Base-by-base conservation (phyloP, 2,113 vertebrate genomes). In the Vidua chalybeata region DNA sequence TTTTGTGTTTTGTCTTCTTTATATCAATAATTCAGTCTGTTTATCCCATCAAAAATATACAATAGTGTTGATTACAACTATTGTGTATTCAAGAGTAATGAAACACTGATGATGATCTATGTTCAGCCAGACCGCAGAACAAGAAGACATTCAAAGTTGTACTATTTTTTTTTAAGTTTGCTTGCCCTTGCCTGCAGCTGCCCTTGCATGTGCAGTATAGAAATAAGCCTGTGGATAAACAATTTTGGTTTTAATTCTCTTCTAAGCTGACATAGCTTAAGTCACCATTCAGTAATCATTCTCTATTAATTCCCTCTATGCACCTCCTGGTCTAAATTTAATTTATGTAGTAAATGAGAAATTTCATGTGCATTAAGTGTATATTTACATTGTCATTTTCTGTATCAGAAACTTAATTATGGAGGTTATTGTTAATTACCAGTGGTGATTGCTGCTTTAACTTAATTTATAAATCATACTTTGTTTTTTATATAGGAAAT, bases 371-470 rank as follows among this genome's bases (percentile, higher is more conserved):
- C 96, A 96, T 98, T 97, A 95, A 97, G 72, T 97, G 96, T 98
- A 96, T 97, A 96, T 97, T 98, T 97, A 97, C 96, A 92, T 98
- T 98, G 96, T 97, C 97, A 97, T 97, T 98, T 98, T 98, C 97
- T 98, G 98, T 98, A 98, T 98, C 97, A 98, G 93, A 98, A 98
- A 90, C 94, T 96, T 98, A 96, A 97, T 97, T 96, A 95, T 95
- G 90, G 91, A 98, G 93, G 97, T 97, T 97, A 96, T 85, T 98
- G 97, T 98, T 97, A 97, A 97, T 97, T 97, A 92, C 94, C 84
- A 96, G 86, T 97, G 97, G 97, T 98, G 96, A 96, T 96, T 96
- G 93, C 97, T 98, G 88, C 97, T 98, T 96, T 96, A 97, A 92
- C 87, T 96, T 97, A 94, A 97, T 96, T 96, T 97, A 96, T 97